A percentile compares a stretch with the other conserved stretches of the same genome.
phyloP scores from a whole-genome alignment of 2,888 invertebrate species.

The Cheilosia grossa region DNA sequence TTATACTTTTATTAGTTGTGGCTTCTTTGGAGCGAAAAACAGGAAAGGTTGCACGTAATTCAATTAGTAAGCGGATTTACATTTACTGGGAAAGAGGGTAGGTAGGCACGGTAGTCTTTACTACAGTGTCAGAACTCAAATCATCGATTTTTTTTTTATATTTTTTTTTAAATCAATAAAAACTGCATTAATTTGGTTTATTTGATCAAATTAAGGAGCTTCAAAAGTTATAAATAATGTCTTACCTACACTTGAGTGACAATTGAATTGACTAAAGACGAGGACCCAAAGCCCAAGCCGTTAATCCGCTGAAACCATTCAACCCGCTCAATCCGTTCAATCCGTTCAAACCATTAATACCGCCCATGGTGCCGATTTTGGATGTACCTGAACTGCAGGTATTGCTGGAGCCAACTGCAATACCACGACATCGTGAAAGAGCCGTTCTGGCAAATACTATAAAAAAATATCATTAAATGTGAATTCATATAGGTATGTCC shows the following conservation, averaged over 20 bases:
- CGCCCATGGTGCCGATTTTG: not conserved
- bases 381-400: not conserved
- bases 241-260: not conserved
- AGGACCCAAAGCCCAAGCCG: not conserved
- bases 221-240: too few relatives aligned
- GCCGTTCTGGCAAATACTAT: not conserved
- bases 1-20: slow-evolving; percentile 34
- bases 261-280: not conserved
- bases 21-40: not conserved
- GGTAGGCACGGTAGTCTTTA: too few relatives aligned
- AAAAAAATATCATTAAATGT: not conserved
- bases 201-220: too few relatives aligned
- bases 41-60: not conserved
- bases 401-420: not conserved
- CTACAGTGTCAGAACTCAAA: too few relatives aligned
- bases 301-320: not conserved
- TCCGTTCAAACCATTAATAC: too few relatives aligned
- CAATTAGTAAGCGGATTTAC: too few relatives aligned
- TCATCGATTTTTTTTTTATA: too few relatives aligned
- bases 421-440: not conserved
- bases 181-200: too few relatives aligned
- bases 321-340: too few relatives aligned
- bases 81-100: too few relatives aligned
- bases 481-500: not conserved
- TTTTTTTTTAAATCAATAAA: too few relatives aligned